phyloP scores from a whole-genome alignment of 53 echinoderm and acorn worm species.

The Stichopus horrens region DNA sequence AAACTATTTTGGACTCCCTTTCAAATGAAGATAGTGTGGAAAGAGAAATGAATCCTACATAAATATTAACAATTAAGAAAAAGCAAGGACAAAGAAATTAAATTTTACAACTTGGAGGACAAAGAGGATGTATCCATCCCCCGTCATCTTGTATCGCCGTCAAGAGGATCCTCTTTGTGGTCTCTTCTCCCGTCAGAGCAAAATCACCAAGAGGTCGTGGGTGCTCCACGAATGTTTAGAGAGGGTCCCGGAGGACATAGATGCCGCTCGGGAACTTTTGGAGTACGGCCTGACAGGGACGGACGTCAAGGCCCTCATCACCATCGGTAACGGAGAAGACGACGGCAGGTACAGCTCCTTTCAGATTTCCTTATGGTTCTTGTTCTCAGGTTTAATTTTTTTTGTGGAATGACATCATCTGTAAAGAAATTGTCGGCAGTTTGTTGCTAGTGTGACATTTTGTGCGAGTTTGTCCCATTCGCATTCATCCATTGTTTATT shows the following conservation, averaged over 20 bases:
- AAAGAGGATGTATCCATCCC: too few species aligned
- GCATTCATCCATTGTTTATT: too few species aligned
- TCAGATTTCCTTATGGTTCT: not conserved
- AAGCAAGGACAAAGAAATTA: too few species aligned
- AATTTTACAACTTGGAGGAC: too few species aligned
- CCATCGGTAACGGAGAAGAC: constrained; percentile 76
- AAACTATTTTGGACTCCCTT: too few species aligned
- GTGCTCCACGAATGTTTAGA: constrained; percentile 94
- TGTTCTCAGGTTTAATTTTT: not conserved
- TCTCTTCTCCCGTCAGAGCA: constrained; percentile 64
- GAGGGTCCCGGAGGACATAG: constrained; percentile 93
- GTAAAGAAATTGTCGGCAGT: not conserved
- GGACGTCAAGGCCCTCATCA: constrained; percentile 82
- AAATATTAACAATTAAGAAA: too few species aligned
- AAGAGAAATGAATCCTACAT: too few species aligned
- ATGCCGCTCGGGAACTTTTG: constrained; percentile 92
- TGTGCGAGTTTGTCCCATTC: not conserved
- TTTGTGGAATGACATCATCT: not conserved
- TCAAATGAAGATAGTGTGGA: too few species aligned
- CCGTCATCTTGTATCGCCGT: too few species aligned
- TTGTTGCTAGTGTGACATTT: not conserved
- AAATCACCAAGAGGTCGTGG: constrained; percentile 95
- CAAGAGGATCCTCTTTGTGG: not conserved
- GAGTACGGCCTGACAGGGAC: constrained; percentile 91
- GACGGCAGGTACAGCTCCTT: constrained; percentile 65